Evolutionary conservation across 2,888 invertebrate genomes (phyloP).

Genomic region (Lycocerus yunnanus): DNA sequence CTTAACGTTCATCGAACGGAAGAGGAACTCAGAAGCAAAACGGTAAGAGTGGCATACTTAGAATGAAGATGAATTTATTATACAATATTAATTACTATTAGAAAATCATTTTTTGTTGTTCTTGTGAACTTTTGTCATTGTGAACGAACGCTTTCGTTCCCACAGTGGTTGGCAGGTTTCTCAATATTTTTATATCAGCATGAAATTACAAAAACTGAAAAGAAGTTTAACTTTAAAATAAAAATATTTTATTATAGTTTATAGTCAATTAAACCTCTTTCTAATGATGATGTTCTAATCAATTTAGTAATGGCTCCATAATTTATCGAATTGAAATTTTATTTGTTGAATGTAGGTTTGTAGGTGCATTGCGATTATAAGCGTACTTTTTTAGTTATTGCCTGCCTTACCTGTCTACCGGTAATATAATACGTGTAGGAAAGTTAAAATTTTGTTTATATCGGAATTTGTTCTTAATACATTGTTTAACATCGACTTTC

Average conservation of each 20-base stretch:
- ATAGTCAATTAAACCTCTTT: neutral
- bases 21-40: slow-evolving; percentile 84
- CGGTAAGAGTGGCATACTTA: slow-evolving; percentile 60
- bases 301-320: neutral
- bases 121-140: neutral
- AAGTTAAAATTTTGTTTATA: neutral
- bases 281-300: neutral
- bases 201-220: neutral
- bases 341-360: slow-evolving; percentile 3
- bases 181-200: neutral
- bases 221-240: neutral
- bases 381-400: neutral
- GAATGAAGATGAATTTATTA: neutral
- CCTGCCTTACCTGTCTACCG: neutral
- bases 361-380: slow-evolving; percentile 3
- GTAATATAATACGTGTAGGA: neutral
- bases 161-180: neutral
- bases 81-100: neutral
- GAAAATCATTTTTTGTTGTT: neutral
- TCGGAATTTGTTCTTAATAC: slow-evolving; percentile 5
- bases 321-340: neutral
- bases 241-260: neutral
- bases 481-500: slow-evolving; percentile 2
- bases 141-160: neutral
- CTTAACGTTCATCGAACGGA: slow-evolving; percentile 93